These are phyloP conservation scores for Bilobella aurantiaca DNA, from an alignment of 1,140 invertebrate species.

Conservation along the genomic window DNA sequence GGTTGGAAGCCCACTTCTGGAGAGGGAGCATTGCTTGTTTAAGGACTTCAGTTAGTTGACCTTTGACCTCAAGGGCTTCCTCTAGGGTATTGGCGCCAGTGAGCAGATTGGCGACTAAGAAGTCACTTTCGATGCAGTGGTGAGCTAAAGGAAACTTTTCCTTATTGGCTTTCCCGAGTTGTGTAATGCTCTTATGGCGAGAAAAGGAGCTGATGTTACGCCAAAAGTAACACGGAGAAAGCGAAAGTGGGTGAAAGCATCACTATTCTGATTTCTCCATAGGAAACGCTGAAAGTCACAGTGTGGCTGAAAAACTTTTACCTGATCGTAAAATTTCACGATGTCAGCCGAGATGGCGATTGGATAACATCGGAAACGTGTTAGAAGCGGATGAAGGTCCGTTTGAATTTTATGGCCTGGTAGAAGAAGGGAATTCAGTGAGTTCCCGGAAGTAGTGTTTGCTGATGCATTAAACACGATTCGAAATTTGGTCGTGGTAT, in stretches of 20 bases:
- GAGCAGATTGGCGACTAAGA: conserved; percentile 41
- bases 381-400: conserved; percentile 39
- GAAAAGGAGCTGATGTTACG: conserved; percentile 38
- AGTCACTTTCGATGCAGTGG: not conserved
- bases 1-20: conserved; percentile 38
- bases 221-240: conserved; percentile 40
- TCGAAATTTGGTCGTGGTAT: conserved; percentile 36
- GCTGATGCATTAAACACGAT: conserved; percentile 41
- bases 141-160: conserved; percentile 10
- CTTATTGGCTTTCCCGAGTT: conserved; percentile 38
- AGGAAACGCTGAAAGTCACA: conserved; percentile 38
- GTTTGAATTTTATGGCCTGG: conserved; percentile 37
- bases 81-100: conserved; percentile 37
- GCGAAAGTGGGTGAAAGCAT: conserved; percentile 28
- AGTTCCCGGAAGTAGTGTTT: conserved; percentile 35
- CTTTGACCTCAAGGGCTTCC: conserved; percentile 35
- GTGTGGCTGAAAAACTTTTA: conserved; percentile 12
- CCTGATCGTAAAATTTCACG: conserved; percentile 35
- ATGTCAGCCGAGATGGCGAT: conserved; percentile 38
- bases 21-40: conserved; percentile 36
- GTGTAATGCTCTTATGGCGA: conserved; percentile 37
- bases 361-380: conserved; percentile 40
- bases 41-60: conserved; percentile 25
- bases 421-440: conserved; percentile 39
- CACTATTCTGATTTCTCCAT: conserved; percentile 35